Evolutionary conservation across 2,797 vertebrate species (phyloP).

Genomic region (Todus mexicanus): DNA sequence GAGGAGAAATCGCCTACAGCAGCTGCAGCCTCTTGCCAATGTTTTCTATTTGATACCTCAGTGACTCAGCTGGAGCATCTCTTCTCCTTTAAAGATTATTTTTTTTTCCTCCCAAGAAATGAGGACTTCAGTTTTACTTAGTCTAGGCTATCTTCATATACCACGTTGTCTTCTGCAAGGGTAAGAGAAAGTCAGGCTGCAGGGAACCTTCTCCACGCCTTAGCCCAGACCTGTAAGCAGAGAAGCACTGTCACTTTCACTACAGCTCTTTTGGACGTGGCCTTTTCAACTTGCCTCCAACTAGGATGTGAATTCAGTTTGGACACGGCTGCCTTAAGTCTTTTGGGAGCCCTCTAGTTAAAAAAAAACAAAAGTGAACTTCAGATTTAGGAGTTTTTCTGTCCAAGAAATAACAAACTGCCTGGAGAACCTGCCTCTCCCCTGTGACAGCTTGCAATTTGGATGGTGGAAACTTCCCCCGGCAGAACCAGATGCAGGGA

Average conservation of each 20-base stretch:
- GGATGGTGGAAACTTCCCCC: not conserved
- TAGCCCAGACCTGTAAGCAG: accelerated
- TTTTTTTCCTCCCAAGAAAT: not conserved
- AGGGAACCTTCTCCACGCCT: not conserved
- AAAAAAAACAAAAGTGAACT: not conserved
- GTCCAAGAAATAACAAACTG: not conserved
- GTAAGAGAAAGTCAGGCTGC: not conserved
- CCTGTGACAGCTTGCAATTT: not conserved
- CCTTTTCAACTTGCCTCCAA: not conserved
- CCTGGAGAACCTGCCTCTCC: not conserved
- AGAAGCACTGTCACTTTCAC: not conserved
- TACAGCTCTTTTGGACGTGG: accelerated
- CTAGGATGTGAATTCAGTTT: not conserved
- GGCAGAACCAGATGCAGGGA: accelerated
- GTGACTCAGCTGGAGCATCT: not conserved
- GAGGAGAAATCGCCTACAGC: not conserved
- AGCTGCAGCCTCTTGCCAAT: not conserved
- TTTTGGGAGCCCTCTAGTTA: not conserved
- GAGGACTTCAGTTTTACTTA: not conserved
- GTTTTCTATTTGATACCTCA: not conserved
- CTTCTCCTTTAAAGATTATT: not conserved
- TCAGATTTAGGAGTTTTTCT: not conserved
- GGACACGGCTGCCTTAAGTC: not conserved
- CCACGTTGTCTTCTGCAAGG: accelerated
- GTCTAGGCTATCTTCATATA: too few species aligned